Conservation (phyloP, 2,888 invertebrate species). For the Tholera decimalis region DNA sequence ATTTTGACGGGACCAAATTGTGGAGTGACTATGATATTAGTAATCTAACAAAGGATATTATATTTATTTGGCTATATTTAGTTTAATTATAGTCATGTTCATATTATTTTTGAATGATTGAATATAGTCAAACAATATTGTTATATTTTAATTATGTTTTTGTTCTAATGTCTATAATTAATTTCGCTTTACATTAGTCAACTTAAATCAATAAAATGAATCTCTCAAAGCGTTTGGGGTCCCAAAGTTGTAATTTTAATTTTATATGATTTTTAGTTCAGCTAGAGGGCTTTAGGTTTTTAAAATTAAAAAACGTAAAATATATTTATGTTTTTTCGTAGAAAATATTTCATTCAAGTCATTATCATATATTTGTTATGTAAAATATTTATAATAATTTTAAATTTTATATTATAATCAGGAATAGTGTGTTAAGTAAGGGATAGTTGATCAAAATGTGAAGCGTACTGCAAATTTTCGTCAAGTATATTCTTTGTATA, state of each 20-base stretch:
- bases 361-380: conserved; percentile 52
- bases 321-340: conserved; percentile 29
- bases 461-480: neutral
- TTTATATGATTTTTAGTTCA: conserved; percentile 7
- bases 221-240: conserved; percentile 24
- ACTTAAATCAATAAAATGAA: conserved; percentile 33
- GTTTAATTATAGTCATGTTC: conserved; percentile 22
- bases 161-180: conserved; percentile 34
- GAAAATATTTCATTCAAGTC: conserved; percentile 48
- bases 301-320: conserved; percentile 8
- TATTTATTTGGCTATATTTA: conserved; percentile 40
- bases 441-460: conserved; percentile 6
- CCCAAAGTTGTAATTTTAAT: conserved; percentile 26
- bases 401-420: conserved; percentile 21
- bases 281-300: conserved; percentile 14
- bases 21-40: conserved; percentile 17
- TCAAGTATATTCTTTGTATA: conserved; percentile 7
- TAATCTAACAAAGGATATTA: conserved; percentile 28
- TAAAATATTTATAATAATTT: conserved; percentile 40
- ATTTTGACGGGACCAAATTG: conserved; percentile 47
- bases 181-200: conserved; percentile 27
- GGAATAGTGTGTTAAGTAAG: neutral
- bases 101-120: conserved; percentile 18
- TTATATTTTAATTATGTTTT: conserved; percentile 51
- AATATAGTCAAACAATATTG: conserved; percentile 38